Conservation (phyloP, 2,797 vertebrate species). For the Gila robusta region DNA sequence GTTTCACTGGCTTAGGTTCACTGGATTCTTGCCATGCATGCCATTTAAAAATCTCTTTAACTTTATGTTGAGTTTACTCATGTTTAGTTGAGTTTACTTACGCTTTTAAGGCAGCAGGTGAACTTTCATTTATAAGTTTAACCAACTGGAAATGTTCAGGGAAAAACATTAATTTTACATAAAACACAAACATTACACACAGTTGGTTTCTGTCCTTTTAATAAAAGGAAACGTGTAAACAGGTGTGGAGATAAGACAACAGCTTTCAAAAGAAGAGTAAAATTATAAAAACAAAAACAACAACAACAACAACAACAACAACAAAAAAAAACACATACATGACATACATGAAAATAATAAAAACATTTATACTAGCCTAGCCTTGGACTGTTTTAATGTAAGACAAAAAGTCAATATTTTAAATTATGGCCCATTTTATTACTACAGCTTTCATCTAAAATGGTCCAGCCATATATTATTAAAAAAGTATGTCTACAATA, state of each 20-base stretch:
- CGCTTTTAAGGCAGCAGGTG: too few relatives aligned
- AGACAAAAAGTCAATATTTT: fast-evolving
- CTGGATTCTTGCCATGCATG: too few relatives aligned
- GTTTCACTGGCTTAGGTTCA: too few relatives aligned
- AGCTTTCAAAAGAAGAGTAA: background rate
- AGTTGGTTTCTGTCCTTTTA: background rate
- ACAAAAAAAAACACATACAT: too few relatives aligned
- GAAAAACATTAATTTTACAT: background rate
- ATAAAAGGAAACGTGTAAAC: background rate
- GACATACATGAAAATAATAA: background rate
- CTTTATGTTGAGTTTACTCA: too few relatives aligned
- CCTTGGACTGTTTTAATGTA: too few relatives aligned
- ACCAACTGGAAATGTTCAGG: too few relatives aligned
- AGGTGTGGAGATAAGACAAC: background rate
- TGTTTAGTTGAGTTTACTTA: too few relatives aligned
- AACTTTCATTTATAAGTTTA: too few relatives aligned
- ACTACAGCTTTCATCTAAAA: background rate
- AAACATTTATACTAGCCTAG: background rate
- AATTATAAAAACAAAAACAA: too few relatives aligned
- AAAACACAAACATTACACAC: background rate
- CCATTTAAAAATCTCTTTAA: too few relatives aligned
- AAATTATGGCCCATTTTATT: background rate
- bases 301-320: too few relatives aligned
- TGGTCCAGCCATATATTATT: background rate
- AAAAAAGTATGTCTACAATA: background rate